Evolutionary conservation across 2,113 vertebrate species (phyloP).

Genomic region (Oreotragus oreotragus): DNA sequence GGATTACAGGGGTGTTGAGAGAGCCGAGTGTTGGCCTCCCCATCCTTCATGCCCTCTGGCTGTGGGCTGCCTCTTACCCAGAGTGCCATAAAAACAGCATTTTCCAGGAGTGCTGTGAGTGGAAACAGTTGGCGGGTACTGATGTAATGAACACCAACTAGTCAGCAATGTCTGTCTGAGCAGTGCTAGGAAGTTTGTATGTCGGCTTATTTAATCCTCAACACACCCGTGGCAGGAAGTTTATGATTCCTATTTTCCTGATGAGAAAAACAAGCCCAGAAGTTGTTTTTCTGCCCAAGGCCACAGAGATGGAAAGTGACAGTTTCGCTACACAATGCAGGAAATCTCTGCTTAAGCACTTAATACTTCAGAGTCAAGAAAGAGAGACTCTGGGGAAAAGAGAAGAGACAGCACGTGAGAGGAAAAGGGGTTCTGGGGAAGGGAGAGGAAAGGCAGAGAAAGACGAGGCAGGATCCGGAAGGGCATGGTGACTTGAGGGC

Average conservation of each 20-base stretch:
- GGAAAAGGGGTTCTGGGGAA: neutral
- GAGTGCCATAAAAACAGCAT: neutral
- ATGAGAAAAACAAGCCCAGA: constrained; percentile 3
- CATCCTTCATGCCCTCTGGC: neutral
- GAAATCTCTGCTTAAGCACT: neutral
- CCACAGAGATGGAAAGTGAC: neutral
- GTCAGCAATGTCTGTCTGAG: no score
- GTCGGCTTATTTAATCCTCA: neutral
- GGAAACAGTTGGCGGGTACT: neutral
- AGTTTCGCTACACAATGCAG: neutral
- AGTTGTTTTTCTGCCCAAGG: neutral
- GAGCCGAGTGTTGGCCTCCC: neutral
- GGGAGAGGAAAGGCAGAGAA: neutral
- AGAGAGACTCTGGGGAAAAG: neutral
- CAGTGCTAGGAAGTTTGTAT: neutral
- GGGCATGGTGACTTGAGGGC: neutral
- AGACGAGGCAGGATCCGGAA: neutral
- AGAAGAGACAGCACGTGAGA: neutral
- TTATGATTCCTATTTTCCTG: neutral
- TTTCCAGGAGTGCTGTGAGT: neutral
- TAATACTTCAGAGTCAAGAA: neutral
- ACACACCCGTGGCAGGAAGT: neutral
- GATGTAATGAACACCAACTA: neutral
- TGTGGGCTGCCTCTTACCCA: neutral
- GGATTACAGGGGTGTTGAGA: neutral